A percentile compares a stretch with the other conserved stretches of the same genome.
Conservation (phyloP, 2,888 invertebrate species). For the Campoplex nolae region DNA sequence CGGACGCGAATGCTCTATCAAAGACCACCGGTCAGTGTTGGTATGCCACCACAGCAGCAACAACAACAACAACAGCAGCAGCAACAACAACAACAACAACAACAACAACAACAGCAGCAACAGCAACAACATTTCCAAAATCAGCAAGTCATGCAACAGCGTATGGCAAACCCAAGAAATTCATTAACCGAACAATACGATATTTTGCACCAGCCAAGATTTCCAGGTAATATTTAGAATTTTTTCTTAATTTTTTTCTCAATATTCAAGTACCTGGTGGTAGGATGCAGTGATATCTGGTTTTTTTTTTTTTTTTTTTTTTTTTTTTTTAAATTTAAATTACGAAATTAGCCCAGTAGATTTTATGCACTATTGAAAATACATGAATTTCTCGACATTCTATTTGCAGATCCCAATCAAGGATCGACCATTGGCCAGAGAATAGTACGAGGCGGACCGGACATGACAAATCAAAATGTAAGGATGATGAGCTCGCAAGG, state of each 20-base stretch:
- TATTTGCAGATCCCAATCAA: constrained; percentile 78
- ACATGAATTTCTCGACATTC: background rate
- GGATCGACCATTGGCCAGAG: constrained; percentile 78
- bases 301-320: background rate
- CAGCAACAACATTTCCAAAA: constrained; percentile 79
- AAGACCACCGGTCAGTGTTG: constrained; percentile 83
- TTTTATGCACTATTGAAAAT: background rate
- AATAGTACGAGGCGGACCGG: constrained; percentile 79
- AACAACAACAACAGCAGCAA: constrained; percentile 84
- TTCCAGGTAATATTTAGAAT: constrained; percentile 75
- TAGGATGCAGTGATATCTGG: background rate
- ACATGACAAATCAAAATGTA: constrained; percentile 78
- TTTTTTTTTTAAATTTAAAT: background rate
- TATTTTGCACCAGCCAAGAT: constrained; percentile 80
- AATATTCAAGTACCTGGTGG: background rate
- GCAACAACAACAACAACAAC: constrained; percentile 83
- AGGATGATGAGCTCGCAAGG: constrained; percentile 78
- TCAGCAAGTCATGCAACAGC: constrained; percentile 79
- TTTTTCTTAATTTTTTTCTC: background rate
- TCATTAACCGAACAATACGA: constrained; percentile 81
- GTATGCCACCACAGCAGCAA: constrained; percentile 80
- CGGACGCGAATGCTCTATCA: constrained; percentile 86
- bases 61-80: constrained; percentile 82
- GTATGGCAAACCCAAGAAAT: constrained; percentile 79
- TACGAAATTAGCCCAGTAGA: background rate